Base-by-base conservation (phyloP, 1,140 invertebrate genomes). In the Pantala flavescens region DNA sequence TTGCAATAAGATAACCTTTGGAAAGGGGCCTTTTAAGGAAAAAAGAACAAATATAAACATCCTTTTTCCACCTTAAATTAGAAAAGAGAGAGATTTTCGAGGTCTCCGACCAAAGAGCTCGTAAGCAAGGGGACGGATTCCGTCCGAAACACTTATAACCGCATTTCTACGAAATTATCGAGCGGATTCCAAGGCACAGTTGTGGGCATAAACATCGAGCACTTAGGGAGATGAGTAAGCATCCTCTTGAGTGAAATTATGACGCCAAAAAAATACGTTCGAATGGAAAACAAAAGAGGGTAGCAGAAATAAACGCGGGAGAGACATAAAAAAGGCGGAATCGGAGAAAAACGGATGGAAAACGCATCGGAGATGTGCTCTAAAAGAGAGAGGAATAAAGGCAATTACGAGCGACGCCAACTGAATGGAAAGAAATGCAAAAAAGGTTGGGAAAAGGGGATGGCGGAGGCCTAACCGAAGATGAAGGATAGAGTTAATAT, bases 401-500 rank as follows among this genome's bases (percentile, higher is more conserved):
- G 3, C 49, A 63, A 63, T 63, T 63, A 63, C 49, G 49, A 21
- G 12, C 3, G 49, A 63, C n/a, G 49, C 49, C 16, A 12, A 19
- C 49, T 21, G 12, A 21, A 63, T 63, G 49, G 12, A 21, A 63
- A 63, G 49, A 63, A 63, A 63, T 36, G 28, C 28, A 36, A 63
- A 63, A 63, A 63, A 63, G 16, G n/a, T 7, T 7, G 9, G 49
- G 49, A 7, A 12, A 63, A 63, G 49, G 12, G 49, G 49, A 63
- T 3, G 49, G 12, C 49, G 2, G 28, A 2, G 28, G 28, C 9
- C 28, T 36, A 63, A 63, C 16, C 14, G 49, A 63, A 21, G 49
- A 63, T 63, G 49, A 63, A 63, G 49, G 49, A 63, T 63, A 63
- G 49, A 63, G 49, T 63, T 63, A 63, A 63, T 63, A 63, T 63